Evolutionary conservation across 2,797 vertebrate genomes (phyloP).

Genomic region (Acrossocheilus fasciatus): DNA sequence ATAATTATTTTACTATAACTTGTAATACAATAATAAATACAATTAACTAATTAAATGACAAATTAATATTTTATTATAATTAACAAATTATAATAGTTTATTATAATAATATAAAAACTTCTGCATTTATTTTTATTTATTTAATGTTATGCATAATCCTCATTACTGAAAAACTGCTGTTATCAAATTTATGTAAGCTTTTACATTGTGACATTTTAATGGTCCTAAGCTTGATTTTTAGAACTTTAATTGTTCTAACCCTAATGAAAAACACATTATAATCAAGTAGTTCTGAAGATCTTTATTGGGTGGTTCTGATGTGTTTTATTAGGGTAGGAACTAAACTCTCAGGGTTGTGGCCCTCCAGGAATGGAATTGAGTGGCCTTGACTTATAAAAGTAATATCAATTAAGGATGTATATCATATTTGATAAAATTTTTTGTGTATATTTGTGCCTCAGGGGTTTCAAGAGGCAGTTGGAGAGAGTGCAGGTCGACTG

Average conservation of each 20-base stretch:
- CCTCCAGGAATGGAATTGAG: neutral
- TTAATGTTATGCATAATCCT: neutral
- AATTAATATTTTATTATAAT: neutral
- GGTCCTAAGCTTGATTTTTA: too few species aligned
- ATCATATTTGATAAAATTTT: neutral
- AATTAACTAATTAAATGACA: neutral
- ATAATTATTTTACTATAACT: too few species aligned
- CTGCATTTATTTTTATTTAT: neutral
- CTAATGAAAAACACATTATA: neutral
- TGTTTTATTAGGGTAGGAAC: too few species aligned
- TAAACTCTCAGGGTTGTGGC: neutral
- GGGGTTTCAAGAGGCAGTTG: conserved; percentile 80
- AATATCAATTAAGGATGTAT: neutral
- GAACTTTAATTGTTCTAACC: too few species aligned
- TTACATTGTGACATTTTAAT: neutral
- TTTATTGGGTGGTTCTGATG: too few species aligned
- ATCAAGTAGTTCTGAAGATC: neutral
- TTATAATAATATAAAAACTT: neutral
- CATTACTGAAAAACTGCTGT: neutral
- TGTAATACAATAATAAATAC: neutral
- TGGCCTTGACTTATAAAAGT: neutral
- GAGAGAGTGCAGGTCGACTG: conserved; percentile 72
- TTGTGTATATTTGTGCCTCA: conserved; percentile 12
- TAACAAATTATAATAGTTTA: neutral
- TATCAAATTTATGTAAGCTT: neutral